Base-by-base conservation (phyloP, 2,888 invertebrate genomes). In the Brachyptera risi region DNA sequence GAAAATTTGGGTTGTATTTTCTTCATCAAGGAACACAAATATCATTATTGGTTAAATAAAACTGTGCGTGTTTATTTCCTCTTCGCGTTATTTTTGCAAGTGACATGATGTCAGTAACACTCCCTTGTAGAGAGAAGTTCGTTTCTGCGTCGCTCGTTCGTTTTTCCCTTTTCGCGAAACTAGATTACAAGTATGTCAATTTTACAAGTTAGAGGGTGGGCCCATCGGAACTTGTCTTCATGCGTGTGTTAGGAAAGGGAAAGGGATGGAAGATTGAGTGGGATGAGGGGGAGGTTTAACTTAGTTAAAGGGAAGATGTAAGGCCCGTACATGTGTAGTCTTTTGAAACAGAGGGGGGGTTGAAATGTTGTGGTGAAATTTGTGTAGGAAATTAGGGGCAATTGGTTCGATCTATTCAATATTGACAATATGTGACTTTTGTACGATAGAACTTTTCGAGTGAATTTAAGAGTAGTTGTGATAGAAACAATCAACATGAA, bases 361-460 rank as follows among this genome's bases (percentile, higher is more conserved):
- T 35, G 54, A 24, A 38, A 54, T 31, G 31, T 54, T 54, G 54
- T 54, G 54, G 54, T 54, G 47, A 54, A 51, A 54, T 54, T 54
- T 54, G 54, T 54, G 54, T 54, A 54, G 54, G 54, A 37, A 54
- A 54, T 54, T 54, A 54, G 54, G 54, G 35, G 35, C 54, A 54
- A 54, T 54, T 54, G 35, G 54, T 54, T n/a, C n/a, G n/a, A n/a
- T n/a, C n/a, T n/a, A n/a, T n/a, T n/a, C n/a, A n/a, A n/a, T n/a
- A n/a, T n/a, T n/a, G n/a, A n/a, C n/a, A n/a, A n/a, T n/a, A n/a
- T n/a, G n/a, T n/a, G n/a, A n/a, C n/a, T n/a, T n/a, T n/a, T n/a
- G n/a, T n/a, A n/a, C n/a, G n/a, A n/a, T n/a, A n/a, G n/a, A n/a
- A n/a, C n/a, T n/a, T n/a, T n/a, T n/a, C n/a, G n/a, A n/a, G n/a